phyloP scores from a whole-genome alignment of 2,113 vertebrate species.

The Lepus europaeus region DNA sequence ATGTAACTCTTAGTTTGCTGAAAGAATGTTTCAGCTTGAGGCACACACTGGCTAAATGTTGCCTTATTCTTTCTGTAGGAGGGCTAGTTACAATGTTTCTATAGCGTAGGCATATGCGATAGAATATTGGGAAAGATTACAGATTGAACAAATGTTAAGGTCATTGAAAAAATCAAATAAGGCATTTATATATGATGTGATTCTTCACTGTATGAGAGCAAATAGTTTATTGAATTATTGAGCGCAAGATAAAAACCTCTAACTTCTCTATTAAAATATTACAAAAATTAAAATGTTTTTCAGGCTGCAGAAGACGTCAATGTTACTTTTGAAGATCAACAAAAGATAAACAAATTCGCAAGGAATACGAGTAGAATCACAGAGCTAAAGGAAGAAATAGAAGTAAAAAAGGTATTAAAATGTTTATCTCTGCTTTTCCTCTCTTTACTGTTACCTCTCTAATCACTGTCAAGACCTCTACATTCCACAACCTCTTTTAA shows the following conservation, averaged over 20 bases:
- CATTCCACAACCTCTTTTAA: no score
- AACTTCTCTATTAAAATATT: not conserved
- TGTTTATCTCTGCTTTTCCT: not conserved
- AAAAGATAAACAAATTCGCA: conserved; percentile 99
- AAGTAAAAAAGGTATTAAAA: conserved; percentile 93
- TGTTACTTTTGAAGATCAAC: conserved; percentile 98
- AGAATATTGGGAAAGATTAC: not conserved
- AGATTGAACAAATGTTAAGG: not conserved
- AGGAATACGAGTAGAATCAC: conserved; percentile 96
- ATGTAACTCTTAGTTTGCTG: not conserved
- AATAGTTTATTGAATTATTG: not conserved
- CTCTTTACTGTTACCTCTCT: not conserved
- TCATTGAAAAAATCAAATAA: not conserved
- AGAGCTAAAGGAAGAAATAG: conserved; percentile 97
- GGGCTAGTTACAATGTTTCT: not conserved
- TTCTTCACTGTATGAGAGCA: not conserved
- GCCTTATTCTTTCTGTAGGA: not conserved
- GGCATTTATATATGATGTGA: not conserved
- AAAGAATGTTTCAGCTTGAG: not conserved
- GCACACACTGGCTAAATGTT: not conserved
- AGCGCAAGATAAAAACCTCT: not conserved
- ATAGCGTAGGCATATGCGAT: not conserved
- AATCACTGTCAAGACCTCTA: accelerated
- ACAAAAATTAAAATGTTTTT: not conserved
- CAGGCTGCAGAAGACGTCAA: conserved; percentile 98